Evolutionary conservation across 2,888 invertebrate genomes (phyloP), one percentile per base, ranked within the genome.

Genomic region (Antitype chi): DNA sequence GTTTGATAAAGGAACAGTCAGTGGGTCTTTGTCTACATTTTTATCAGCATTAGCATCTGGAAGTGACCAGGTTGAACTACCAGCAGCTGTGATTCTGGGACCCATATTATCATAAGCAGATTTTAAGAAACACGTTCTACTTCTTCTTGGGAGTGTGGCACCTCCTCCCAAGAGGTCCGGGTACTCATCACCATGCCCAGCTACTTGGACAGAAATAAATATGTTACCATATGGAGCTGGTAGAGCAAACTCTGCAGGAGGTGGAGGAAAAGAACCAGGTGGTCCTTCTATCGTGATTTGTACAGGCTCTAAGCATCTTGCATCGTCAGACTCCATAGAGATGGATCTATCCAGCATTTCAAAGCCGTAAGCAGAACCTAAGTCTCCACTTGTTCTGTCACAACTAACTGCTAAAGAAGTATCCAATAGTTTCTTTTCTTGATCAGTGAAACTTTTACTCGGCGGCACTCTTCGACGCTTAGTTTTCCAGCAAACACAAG

Each of bases 21-120:
- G 76, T 17, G 91, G 90, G 20, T 94, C 92, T 78, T 91, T 93
- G 57, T 91, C 92, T 28, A 85, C 82, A 83, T 87, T 88, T 85
- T 90, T 93, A 82, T 94, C 94, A 81, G 85, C 90, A 87, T 96
- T 95, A 83, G 94, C 93, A 82, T 94, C 98, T 82, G 98, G 98
- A 85, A 99, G 97, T 49, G 98, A 98, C 92, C 98, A 97, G 47
- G 98, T 98, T 15, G 99, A 99, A 92, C 98, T 98, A 68, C 99
- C 99, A 82, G 98, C 98, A 55, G 98, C 98, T 17, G 99, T 99
- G 71, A 99, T 98, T 85, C 99, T 97, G 72, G 98, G 98, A 13
- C 99, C 99, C 98, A 99, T 98, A 95, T 99, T 99, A 95, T 99
- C 99, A 93, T 99, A 99, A 82, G 98, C 98, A 73, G 98, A 97